Evolutionary conservation across 2,888 invertebrate genomes (phyloP), one percentile per base, ranked within the genome.

Genomic region (Exocentrus adspersus): DNA sequence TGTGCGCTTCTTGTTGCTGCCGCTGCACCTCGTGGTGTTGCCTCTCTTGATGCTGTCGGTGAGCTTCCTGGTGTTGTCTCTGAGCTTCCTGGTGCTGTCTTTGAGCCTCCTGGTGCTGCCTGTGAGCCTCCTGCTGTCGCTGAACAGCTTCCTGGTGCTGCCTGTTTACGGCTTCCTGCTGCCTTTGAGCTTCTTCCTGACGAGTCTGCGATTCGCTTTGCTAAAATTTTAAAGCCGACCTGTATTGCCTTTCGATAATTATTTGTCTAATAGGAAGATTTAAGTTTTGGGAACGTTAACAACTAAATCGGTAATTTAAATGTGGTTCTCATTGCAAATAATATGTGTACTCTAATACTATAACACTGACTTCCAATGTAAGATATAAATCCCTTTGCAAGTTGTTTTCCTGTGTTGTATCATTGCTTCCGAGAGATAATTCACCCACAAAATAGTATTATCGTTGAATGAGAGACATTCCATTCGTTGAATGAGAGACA

Each of bases 1-100:
- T 78, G 70, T 84, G 82, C 57, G 83, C 84, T 68, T 86, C 73
- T 59, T 78, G 76, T 19, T 74, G 72, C 57, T 76, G 75, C 50
- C 74, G 68, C 21, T 73, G 72, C n/a, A 60, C 69, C 58, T 72
- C 66, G 20, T 76, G 78, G 12, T 74, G 73, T 42, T 50, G 46
- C 43, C 48, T 57, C 60, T 67, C 67, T 60, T 65, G 65, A 41
- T 72, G 74, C 54, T 79, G 77, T 62, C 79, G 76, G 56, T 80
- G 80, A 24, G 71, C 76, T 66, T 79, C 79, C 46, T 79, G 78
- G 57, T 79, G 77, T 21, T 75, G 75, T 62, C 75, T 69, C 20
- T 75, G 71, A 1, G 63, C 69, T 45, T 69, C 72, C 62, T 79
- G 77, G 20, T 78, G 77, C 20, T 74, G 73, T 50, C 70, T 61